Conservation (phyloP, 2,888 invertebrate species). For the Leucophora obtusa region DNA sequence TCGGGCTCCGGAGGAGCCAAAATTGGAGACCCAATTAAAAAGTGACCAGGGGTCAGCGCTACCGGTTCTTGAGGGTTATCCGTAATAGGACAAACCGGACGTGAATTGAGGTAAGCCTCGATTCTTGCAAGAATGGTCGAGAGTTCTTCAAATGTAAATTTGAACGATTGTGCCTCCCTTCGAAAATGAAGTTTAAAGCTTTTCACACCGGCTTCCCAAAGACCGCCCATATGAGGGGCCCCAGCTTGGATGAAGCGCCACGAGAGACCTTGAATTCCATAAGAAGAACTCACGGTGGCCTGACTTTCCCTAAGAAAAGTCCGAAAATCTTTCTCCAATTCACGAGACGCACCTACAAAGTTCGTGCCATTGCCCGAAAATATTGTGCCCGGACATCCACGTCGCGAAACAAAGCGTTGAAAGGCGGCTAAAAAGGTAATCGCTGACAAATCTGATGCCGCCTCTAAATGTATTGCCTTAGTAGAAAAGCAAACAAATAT, state of each 20-base stretch:
- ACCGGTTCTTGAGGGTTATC: too few relatives aligned
- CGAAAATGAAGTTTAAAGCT: too few relatives aligned
- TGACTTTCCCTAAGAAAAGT: not conserved
- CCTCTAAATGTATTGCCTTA: not conserved
- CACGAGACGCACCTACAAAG: not conserved
- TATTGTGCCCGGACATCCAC: not conserved
- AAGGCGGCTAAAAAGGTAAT: not conserved
- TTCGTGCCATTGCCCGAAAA: not conserved
- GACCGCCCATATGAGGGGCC: too few relatives aligned
- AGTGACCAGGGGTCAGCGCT: too few relatives aligned
- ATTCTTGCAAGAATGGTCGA: too few relatives aligned
- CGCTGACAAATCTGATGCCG: not conserved
- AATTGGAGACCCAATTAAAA: too few relatives aligned
- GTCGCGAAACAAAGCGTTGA: not conserved
- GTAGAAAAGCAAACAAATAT: not conserved
- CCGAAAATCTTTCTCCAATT: not conserved
- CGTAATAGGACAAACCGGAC: too few relatives aligned
- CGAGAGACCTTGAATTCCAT: not conserved
- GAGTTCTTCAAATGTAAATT: too few relatives aligned
- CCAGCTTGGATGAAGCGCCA: not conserved
- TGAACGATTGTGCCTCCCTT: too few relatives aligned
- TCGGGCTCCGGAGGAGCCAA: not conserved
- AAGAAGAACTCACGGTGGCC: not conserved
- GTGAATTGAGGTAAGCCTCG: too few relatives aligned
- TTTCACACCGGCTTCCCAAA: too few relatives aligned